Evolutionary conservation across 1,140 invertebrate genomes (phyloP).

Genomic region (Lerema accius): DNA sequence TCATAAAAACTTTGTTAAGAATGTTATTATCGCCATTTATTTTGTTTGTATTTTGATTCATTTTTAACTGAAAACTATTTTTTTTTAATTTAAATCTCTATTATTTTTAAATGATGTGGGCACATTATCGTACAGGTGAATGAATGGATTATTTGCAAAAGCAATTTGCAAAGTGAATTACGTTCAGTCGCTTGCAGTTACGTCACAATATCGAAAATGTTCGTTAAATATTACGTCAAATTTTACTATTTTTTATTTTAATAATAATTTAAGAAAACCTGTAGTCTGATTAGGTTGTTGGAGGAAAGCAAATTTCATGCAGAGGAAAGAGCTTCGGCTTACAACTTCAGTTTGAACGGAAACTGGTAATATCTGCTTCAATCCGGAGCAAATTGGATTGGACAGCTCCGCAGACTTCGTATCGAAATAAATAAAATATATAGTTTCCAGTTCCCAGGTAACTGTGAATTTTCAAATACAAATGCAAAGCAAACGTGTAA

Average conservation of each 20-base stretch:
- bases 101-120: no score
- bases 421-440: constrained; percentile 50
- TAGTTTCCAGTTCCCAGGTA: constrained; percentile 35
- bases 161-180: not conserved
- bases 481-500: not conserved
- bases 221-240: not conserved
- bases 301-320: constrained; percentile 22
- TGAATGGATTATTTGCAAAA: not conserved
- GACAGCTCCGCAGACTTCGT: constrained; percentile 45
- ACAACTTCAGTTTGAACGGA: constrained; percentile 33
- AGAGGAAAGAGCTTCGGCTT: constrained; percentile 28
- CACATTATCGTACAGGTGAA: no score
- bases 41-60: no score
- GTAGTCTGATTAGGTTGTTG: constrained; percentile 1
- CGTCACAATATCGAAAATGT: not conserved
- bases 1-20: no score
- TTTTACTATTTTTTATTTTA: not conserved
- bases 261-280: not conserved
- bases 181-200: not conserved
- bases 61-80: no score
- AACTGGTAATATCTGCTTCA: constrained; percentile 55
- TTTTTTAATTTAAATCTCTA: no score
- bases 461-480: constrained; percentile 17
- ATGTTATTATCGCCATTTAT: no score
- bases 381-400: constrained; percentile 59